phyloP scores from a whole-genome alignment of 2,113 vertebrate species.

The Lepus europaeus region DNA sequence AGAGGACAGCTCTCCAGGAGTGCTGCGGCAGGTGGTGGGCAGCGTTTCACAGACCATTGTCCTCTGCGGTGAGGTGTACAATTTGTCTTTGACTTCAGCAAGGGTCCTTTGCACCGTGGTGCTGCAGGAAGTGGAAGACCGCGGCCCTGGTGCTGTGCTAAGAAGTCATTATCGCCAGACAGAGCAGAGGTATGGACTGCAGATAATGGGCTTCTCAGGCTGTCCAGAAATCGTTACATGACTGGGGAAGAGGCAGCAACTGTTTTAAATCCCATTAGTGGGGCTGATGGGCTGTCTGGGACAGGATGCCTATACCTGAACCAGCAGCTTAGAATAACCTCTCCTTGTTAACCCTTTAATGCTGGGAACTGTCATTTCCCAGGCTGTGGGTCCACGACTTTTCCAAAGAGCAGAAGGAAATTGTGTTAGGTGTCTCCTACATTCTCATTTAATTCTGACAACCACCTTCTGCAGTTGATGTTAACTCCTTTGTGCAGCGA shows the following conservation, averaged over 20 bases:
- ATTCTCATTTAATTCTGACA: conserved; percentile 47
- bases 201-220: conserved; percentile 89
- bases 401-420: conserved; percentile 23
- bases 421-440: not conserved
- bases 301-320: conserved; percentile 84
- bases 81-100: conserved; percentile 83
- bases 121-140: conserved; percentile 85
- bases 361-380: conserved; percentile 4
- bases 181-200: conserved; percentile 84
- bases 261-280: conserved; percentile 90
- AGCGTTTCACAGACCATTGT: not conserved
- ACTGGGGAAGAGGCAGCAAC: conserved; percentile 87
- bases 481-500: not conserved
- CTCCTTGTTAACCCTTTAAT: conserved; percentile 75
- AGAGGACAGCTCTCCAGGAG: conserved; percentile 42
- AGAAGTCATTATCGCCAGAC: conserved; percentile 88
- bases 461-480: not conserved
- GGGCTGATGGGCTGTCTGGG: conserved; percentile 89
- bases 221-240: conserved; percentile 87
- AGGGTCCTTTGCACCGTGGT: conserved; percentile 82
- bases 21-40: not conserved
- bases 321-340: conserved; percentile 82
- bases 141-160: conserved; percentile 82
- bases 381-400: not conserved
- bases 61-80: conserved; percentile 63